Evolutionary conservation across 2,113 vertebrate species (phyloP).

Genomic region (Pelecanoides urinatrix): DNA sequence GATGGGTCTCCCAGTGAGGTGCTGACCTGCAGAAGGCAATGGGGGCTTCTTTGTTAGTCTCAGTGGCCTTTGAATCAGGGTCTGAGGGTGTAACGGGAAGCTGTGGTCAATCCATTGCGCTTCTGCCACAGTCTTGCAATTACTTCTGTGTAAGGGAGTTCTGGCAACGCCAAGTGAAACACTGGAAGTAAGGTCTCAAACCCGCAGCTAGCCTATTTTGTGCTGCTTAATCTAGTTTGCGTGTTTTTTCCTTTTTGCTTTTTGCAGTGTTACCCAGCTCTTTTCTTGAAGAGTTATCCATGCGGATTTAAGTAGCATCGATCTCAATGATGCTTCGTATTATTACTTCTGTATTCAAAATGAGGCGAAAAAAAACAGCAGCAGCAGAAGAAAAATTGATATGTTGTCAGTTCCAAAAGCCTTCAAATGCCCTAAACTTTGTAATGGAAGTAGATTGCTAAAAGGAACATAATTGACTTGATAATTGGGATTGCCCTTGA

Average conservation of each 20-base stretch:
- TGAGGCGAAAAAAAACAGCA: neutral
- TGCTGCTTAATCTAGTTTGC: neutral
- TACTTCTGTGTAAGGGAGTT: neutral
- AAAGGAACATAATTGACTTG: conserved; percentile 3
- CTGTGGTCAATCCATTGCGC: neutral
- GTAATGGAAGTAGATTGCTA: neutral
- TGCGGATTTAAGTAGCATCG: neutral
- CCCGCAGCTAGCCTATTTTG: neutral
- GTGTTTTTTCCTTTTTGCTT: neutral
- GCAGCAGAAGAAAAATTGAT: neutral
- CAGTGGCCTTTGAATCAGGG: neutral
- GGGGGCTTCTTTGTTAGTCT: neutral
- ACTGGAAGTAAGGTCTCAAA: neutral
- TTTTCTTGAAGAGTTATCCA: neutral
- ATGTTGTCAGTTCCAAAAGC: neutral
- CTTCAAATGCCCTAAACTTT: neutral
- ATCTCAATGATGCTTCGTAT: neutral
- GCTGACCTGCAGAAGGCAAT: neutral
- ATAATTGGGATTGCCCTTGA: conserved; percentile 38
- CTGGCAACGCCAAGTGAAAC: neutral
- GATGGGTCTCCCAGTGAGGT: neutral
- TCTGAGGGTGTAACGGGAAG: neutral
- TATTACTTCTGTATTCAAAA: conserved; percentile 4
- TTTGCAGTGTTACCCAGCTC: neutral
- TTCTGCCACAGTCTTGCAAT: neutral